These are phyloP conservation scores for Machimus atricapillus DNA, from an alignment of 2,888 invertebrate species.

Conservation along the genomic window DNA sequence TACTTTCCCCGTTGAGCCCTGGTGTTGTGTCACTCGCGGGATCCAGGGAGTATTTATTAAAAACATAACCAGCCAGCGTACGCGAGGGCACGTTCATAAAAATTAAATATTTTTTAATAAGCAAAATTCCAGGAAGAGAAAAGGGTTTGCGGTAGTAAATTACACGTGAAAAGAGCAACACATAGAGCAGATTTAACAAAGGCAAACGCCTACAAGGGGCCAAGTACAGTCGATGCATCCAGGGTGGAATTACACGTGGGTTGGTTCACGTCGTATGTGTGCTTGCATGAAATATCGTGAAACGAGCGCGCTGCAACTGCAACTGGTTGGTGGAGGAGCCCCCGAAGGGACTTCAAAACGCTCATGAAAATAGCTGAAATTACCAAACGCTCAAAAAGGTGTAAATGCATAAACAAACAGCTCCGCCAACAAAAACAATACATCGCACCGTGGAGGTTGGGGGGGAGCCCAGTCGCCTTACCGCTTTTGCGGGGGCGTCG, in stretches of 20 bases:
- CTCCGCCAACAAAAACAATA: neutral
- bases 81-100: neutral
- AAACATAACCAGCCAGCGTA: neutral
- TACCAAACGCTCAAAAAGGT: neutral
- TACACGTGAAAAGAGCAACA: neutral
- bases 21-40: neutral
- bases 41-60: neutral
- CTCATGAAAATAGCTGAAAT: neutral
- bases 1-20: neutral
- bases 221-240: neutral
- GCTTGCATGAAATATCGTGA: no score
- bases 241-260: no score
- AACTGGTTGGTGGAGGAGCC: neutral
- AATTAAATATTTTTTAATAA: neutral
- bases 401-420: conserved; percentile 8
- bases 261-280: no score
- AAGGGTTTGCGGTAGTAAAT: neutral
- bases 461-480: neutral
- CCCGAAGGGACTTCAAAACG: neutral
- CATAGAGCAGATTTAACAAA: neutral
- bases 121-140: neutral
- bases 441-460: neutral
- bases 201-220: neutral
- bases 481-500: neutral
- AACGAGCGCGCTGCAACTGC: no score